These are phyloP conservation scores for Auanema freiburgensis DNA, from an alignment of 2,888 invertebrate genomes.

Conservation along the genomic window DNA sequence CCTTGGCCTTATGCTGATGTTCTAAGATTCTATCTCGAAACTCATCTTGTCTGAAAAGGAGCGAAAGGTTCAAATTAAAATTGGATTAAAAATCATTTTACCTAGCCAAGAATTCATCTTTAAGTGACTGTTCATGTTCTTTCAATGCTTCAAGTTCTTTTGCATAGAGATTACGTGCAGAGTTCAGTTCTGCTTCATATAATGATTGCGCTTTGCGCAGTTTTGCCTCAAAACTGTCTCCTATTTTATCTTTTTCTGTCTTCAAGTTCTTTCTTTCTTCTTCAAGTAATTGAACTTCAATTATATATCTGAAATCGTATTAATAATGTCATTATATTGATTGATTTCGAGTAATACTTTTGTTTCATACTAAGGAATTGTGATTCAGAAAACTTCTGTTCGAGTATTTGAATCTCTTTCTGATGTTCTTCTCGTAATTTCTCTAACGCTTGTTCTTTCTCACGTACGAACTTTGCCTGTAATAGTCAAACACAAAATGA, in stretches of 20 bases:
- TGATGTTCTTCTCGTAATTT: conserved; percentile 64
- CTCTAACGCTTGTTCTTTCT: conserved; percentile 64
- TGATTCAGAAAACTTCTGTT: conserved; percentile 60
- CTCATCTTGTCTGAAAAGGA: conserved; percentile 61
- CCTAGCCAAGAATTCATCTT: conserved; percentile 60
- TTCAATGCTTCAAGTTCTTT: conserved; percentile 62
- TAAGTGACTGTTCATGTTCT: conserved; percentile 63
- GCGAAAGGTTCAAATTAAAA: background rate
- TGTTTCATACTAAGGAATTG: conserved; percentile 64
- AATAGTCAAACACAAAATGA: conserved; percentile 5
- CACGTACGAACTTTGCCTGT: conserved; percentile 63
- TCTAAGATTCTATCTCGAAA: conserved; percentile 63
- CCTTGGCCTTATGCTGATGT: conserved; percentile 57
- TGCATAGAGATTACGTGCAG: conserved; percentile 62
- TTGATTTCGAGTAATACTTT: conserved; percentile 42
- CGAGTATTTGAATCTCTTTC: conserved; percentile 63
- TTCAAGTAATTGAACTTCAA: conserved; percentile 63
- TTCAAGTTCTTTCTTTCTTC: conserved; percentile 63
- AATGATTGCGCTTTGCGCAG: conserved; percentile 61
- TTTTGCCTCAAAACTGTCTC: conserved; percentile 64
- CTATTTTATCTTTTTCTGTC: conserved; percentile 63
- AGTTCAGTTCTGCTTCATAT: conserved; percentile 63
- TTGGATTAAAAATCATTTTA: conserved; percentile 13
- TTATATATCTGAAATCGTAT: conserved; percentile 52
- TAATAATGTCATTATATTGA: background rate